Percentiles rank a stretch among this genome's conserved stretches.
phyloP scores from a whole-genome alignment of 2,888 invertebrate genomes.

The Lochmaea crataegi region DNA sequence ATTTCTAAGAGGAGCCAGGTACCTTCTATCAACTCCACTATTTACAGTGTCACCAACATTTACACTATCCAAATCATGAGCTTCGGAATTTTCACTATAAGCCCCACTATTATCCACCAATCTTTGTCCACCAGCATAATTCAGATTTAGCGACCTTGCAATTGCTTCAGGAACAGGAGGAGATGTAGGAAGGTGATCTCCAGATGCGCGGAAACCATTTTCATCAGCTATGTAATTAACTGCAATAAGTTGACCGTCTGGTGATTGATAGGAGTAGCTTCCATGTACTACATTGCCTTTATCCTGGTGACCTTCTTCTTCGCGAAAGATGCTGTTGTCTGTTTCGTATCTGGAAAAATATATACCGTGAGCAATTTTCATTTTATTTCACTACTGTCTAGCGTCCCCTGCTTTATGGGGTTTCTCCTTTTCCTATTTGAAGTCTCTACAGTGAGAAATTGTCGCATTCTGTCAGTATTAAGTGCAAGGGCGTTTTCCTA shows the following conservation, averaged over 20 bases:
- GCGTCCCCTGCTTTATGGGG: no score
- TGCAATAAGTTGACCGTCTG: conserved; percentile 66
- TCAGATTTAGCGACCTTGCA: conserved; percentile 37
- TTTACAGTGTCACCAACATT: conserved; percentile 8
- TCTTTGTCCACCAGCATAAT: conserved; percentile 16
- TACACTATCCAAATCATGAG: conserved; percentile 15
- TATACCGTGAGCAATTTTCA: conserved; percentile 53
- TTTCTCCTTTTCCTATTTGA: no score
- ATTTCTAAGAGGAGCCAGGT: conserved; percentile 9
- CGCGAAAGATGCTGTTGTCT: conserved; percentile 60
- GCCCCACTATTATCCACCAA: conserved; percentile 4
- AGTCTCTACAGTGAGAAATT: no score
- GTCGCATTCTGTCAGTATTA: no score
- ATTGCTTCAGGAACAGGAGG: conserved; percentile 45
- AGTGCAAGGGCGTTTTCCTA: no score
- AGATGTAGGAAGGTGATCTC: conserved; percentile 46
- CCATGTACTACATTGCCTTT: conserved; percentile 68
- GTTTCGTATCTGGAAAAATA: conserved; percentile 82
- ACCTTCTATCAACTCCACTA: conserved; percentile 12
- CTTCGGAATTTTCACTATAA: conserved; percentile 9
- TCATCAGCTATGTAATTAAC: conserved; percentile 70
- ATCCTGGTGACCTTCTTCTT: conserved; percentile 72
- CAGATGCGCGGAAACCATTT: conserved; percentile 62
- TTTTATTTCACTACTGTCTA: no score
- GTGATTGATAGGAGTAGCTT: conserved; percentile 66